Base-by-base conservation (phyloP, 2,797 vertebrate genomes). In the Poecilia picta region DNA sequence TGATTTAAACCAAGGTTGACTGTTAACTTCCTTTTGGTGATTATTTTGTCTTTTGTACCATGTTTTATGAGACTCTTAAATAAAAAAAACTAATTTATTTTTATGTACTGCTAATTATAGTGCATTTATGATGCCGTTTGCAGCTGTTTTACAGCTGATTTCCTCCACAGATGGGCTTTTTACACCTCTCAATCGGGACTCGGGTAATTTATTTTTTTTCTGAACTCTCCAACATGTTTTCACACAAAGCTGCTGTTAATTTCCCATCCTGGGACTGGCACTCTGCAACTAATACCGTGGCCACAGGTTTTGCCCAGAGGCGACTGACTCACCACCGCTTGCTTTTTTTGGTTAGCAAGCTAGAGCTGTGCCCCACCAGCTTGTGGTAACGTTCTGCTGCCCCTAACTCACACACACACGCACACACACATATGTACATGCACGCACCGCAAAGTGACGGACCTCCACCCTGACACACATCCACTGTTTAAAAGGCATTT, bases 281-380 rank as follows among this genome's bases (percentile, higher is more conserved):
- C 86, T 82, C 84, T 77, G 74, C 81, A 82, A 82, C 82, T 92
- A 87, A 90, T 88, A 88, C 83, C 83, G 76, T 72, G 75, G 91
- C 89, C 91, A 83, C 84, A 90, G 88, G 81, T 92, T 53, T 91
- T 90, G 92, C 90, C 92, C 77, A 82, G 46, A 81, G 83, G 88
- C 88, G 87, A 92, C 90, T 95, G 94, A 94, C 92, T 95, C 94
- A 95, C 93, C 89, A 94, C 91, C 88, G 81, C 92, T 93, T 85
- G 91, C 91, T 90, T 88, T 88, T 51, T 70, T 86, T 93, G 93
- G 91, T 89, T 90, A 92, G 89, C 84, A 87, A 25, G 80, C 83
- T 53, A 83, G 83, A 91, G 82, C 91, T 87, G 83, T 77, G 89
- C 91, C 89, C 89, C 91, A 89, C 87, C 91, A 91, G 91, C 88